A percentile compares a stretch with the other conserved stretches of the same genome.
Evolutionary conservation across 2,888 invertebrate genomes (phyloP).

Genomic region (Spatulosminthurus flaviceps): DNA sequence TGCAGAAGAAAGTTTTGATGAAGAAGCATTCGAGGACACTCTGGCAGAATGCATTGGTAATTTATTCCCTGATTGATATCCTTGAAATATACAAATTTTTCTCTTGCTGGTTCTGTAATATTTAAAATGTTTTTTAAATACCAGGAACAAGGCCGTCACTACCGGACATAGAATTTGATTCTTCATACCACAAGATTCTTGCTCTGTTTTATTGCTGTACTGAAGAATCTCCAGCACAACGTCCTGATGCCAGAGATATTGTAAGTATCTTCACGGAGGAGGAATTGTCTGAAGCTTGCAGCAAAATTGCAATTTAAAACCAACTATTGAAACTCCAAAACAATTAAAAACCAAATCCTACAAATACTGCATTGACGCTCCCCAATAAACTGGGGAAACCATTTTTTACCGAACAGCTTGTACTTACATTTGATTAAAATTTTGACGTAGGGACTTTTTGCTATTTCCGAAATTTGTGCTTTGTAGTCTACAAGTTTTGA

Average conservation of each 20-base stretch:
- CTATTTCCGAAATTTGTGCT: too few species aligned
- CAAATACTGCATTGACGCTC: too few species aligned
- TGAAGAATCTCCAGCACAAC: constrained; percentile 69
- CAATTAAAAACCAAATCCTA: too few species aligned
- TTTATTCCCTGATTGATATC: not conserved
- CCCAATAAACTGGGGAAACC: too few species aligned
- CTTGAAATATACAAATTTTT: not conserved
- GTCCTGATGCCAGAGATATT: constrained; percentile 73
- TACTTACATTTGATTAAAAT: too few species aligned
- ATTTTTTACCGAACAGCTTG: too few species aligned
- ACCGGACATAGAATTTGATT: constrained; percentile 71
- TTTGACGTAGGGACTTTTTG: too few species aligned
- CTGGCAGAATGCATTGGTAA: constrained; percentile 54
- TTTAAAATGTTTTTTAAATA: not conserved
- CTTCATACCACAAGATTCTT: constrained; percentile 74
- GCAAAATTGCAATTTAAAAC: too few species aligned
- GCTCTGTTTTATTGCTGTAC: constrained; percentile 79
- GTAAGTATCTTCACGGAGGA: constrained; percentile 26
- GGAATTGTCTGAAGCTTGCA: not conserved
- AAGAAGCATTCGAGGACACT: constrained; percentile 42
- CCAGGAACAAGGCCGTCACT: constrained; percentile 77
- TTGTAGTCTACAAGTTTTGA: too few species aligned
- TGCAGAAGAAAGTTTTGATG: not conserved
- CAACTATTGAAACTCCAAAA: too few species aligned
- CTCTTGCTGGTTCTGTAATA: not conserved